A percentile compares a stretch with the other conserved stretches of the same genome.
These are phyloP conservation scores for Chrysocyon brachyurus DNA, from an alignment of 2,797 vertebrate species.

Conservation along the genomic window DNA sequence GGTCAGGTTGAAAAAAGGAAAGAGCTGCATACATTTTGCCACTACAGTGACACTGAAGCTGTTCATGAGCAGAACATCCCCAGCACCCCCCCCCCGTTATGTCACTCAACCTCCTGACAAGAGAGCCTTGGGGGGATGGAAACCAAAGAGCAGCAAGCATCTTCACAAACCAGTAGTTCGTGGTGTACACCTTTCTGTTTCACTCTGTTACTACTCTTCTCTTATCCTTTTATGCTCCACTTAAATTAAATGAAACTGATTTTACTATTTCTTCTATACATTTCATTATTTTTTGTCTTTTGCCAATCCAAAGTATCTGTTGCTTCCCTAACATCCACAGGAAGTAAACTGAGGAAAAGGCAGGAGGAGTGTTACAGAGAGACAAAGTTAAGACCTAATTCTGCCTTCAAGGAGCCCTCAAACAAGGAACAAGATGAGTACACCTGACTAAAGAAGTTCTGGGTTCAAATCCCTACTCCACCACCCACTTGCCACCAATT, in stretches of 20 bases:
- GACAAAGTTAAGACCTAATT: not conserved
- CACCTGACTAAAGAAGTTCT: not conserved
- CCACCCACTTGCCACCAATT: not conserved
- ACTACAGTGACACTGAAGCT: not conserved
- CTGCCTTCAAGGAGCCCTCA: not conserved
- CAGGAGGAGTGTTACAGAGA: not conserved
- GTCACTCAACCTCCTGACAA: not conserved
- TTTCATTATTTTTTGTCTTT: not conserved
- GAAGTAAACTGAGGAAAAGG: not conserved
- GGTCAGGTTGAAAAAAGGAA: not conserved
- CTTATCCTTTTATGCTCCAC: not conserved
- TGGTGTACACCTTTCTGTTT: not conserved
- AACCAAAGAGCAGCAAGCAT: not conserved
- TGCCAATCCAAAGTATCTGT: not conserved
- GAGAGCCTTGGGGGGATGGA: fast-evolving
- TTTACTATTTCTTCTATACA: not conserved
- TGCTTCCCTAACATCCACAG: not conserved
- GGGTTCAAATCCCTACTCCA: slow-evolving; percentile 4
- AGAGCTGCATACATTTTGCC: not conserved
- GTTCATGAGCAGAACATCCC: not conserved
- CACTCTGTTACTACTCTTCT: not conserved
- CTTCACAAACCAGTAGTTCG: not conserved
- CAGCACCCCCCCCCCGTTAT: fast-evolving
- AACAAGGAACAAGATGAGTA: not conserved
- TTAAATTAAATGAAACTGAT: not conserved